phyloP scores from a whole-genome alignment of 1,140 invertebrate species.

The Pogonognathellus flavescens region DNA sequence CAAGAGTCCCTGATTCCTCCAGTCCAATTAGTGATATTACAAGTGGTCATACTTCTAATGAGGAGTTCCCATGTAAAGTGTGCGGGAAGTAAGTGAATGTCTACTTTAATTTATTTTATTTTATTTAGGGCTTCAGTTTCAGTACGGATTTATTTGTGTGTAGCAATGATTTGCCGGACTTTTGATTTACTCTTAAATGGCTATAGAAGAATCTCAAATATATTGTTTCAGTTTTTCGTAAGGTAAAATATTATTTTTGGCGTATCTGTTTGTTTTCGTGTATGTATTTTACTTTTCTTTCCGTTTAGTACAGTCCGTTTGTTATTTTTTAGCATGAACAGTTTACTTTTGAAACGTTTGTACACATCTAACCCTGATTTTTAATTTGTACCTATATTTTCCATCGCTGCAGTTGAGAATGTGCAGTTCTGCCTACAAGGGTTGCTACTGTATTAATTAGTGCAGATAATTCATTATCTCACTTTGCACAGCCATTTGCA shows the following conservation, averaged over 20 bases:
- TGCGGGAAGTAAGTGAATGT: constrained; percentile 93
- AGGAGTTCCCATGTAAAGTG: constrained; percentile 91
- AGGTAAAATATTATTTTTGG: constrained; percentile 51
- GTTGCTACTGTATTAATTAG: neutral
- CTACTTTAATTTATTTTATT: constrained; percentile 53
- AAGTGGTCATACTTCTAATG: constrained; percentile 67
- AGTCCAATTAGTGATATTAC: constrained; percentile 42
- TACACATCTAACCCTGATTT: neutral
- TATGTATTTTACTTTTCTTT: constrained; percentile 27
- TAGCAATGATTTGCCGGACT: constrained; percentile 61
- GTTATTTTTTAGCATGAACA: neutral
- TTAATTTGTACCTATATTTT: neutral
- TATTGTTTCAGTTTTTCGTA: constrained; percentile 50
- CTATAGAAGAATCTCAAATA: constrained; percentile 45
- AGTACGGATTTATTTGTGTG: constrained; percentile 25
- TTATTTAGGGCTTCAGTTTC: constrained; percentile 48
- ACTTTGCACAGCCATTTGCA: neutral
- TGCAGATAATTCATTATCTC: neutral
- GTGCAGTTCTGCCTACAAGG: neutral
- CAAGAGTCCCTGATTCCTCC: constrained; percentile 41
- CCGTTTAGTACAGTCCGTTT: neutral
- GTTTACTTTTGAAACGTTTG: neutral
- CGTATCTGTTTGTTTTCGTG: constrained; percentile 43
- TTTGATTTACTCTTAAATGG: constrained; percentile 58
- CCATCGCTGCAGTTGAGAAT: neutral